Evolutionary conservation across 1,140 invertebrate genomes (phyloP).

Genomic region (Tribolium madens): DNA sequence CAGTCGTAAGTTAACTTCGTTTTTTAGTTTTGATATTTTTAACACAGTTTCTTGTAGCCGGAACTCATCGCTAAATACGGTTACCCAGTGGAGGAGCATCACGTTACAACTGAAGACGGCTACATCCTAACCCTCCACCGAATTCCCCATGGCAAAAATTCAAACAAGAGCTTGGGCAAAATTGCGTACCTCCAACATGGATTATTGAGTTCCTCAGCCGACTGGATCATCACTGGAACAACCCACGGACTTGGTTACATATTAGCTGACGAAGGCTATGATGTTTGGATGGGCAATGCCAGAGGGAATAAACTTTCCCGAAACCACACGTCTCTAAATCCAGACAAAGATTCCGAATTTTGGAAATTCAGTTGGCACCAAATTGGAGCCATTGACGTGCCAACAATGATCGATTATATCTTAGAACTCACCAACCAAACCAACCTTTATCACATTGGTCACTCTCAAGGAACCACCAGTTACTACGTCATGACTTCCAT

Average conservation of each 20-base stretch:
- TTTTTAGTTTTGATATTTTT: not conserved
- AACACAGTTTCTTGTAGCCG: not conserved
- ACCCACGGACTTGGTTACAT: conserved; percentile 56
- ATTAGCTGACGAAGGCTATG: conserved; percentile 76
- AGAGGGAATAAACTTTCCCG: conserved; percentile 73
- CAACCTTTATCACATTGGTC: conserved; percentile 73
- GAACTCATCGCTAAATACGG: conserved; percentile 62
- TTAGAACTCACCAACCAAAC: conserved; percentile 66
- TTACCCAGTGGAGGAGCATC: conserved; percentile 74
- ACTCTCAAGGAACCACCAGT: conserved; percentile 76
- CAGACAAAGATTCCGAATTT: conserved; percentile 69
- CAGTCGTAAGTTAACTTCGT: conserved; percentile 3
- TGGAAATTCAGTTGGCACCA: conserved; percentile 75
- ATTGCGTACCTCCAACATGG: conserved; percentile 73
- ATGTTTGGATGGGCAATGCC: conserved; percentile 79
- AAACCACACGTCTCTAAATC: conserved; percentile 63
- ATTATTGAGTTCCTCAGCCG: conserved; percentile 73
- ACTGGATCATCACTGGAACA: conserved; percentile 72
- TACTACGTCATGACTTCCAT: conserved; percentile 69
- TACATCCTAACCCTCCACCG: conserved; percentile 78
- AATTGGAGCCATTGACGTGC: conserved; percentile 67
- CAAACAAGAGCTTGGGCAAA: not conserved
- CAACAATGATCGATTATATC: conserved; percentile 72
- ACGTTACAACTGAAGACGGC: conserved; percentile 75
- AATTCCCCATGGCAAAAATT: conserved; percentile 67